These are phyloP conservation scores for Frankliniella intonsa DNA, from an alignment of 2,888 invertebrate genomes.

Conservation along the genomic window DNA sequence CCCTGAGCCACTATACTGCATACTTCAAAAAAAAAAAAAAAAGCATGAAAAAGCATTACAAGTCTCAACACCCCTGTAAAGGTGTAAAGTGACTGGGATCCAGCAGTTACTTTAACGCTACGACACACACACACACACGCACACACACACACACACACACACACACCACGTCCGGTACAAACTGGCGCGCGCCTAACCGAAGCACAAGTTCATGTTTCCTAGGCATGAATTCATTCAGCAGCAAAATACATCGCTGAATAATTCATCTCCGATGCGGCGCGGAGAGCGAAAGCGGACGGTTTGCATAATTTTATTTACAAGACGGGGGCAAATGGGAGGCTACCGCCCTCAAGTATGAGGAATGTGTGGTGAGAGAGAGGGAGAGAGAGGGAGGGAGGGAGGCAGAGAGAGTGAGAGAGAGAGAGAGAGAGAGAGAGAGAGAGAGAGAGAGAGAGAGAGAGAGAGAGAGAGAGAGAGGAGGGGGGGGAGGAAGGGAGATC, in stretches of 20 bases:
- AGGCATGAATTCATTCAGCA: slow-evolving; percentile 11
- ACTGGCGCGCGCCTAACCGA: too few relatives aligned
- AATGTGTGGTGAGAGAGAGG: neutral
- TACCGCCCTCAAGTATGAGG: neutral
- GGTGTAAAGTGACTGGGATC: too few relatives aligned
- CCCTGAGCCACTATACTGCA: too few relatives aligned
- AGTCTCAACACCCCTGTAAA: too few relatives aligned
- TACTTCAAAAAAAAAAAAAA: too few relatives aligned
- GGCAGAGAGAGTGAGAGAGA: neutral
- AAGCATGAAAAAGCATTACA: too few relatives aligned
- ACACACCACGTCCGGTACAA: too few relatives aligned
- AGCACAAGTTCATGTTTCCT: too few relatives aligned
- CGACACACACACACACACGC: too few relatives aligned
- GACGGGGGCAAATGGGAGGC: slow-evolving; percentile 17
- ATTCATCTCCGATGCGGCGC: slow-evolving; percentile 8
- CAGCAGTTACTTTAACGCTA: too few relatives aligned
- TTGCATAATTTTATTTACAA: slow-evolving; percentile 25
- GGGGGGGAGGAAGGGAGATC: neutral
- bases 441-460: neutral
- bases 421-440: neutral
- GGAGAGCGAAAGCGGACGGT: slow-evolving; percentile 15
- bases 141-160: too few relatives aligned
- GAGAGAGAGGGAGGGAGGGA: neutral
- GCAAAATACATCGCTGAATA: slow-evolving; percentile 18
- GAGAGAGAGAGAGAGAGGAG: neutral